These are phyloP conservation scores for Drosophila truncata DNA, from an alignment of 1,140 invertebrate genomes.

Conservation along the genomic window DNA sequence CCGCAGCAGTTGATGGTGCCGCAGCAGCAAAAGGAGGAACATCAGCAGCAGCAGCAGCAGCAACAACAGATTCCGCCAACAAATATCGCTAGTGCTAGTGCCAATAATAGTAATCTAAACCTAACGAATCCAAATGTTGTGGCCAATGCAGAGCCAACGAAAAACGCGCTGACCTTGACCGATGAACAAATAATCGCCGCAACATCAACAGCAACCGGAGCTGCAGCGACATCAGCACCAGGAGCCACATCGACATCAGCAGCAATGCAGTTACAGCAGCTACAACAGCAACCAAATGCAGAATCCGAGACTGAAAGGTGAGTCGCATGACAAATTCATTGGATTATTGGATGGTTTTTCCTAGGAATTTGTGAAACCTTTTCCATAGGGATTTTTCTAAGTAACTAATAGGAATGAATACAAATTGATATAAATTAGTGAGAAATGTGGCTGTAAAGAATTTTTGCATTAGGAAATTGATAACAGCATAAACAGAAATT, in stretches of 20 bases:
- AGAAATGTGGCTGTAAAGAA: not conserved
- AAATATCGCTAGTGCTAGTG: constrained; percentile 81
- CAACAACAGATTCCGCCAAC: constrained; percentile 65
- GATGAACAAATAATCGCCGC: constrained; percentile 56
- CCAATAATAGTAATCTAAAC: constrained; percentile 75
- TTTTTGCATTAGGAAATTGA: constrained; percentile 1
- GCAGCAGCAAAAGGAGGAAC: constrained; percentile 36
- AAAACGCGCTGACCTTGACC: constrained; percentile 49
- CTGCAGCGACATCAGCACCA: constrained; percentile 26
- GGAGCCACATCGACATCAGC: constrained; percentile 61
- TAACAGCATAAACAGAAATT: not conserved
- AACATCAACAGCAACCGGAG: constrained; percentile 29
- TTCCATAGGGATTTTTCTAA: not conserved
- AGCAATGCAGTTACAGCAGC: constrained; percentile 71
- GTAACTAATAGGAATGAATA: not conserved
- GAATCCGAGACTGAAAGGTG: constrained; percentile 85
- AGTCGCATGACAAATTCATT: constrained; percentile 38
- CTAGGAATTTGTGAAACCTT: not conserved
- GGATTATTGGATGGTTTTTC: not conserved
- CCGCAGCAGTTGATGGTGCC: constrained; percentile 68
- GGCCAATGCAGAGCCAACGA: constrained; percentile 33
- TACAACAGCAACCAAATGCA: constrained; percentile 79
- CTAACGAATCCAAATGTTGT: constrained; percentile 63
- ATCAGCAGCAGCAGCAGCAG: constrained; percentile 42
- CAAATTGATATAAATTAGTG: not conserved